Conservation (phyloP, 2,888 invertebrate genomes). For the Diloba caeruleocephala region DNA sequence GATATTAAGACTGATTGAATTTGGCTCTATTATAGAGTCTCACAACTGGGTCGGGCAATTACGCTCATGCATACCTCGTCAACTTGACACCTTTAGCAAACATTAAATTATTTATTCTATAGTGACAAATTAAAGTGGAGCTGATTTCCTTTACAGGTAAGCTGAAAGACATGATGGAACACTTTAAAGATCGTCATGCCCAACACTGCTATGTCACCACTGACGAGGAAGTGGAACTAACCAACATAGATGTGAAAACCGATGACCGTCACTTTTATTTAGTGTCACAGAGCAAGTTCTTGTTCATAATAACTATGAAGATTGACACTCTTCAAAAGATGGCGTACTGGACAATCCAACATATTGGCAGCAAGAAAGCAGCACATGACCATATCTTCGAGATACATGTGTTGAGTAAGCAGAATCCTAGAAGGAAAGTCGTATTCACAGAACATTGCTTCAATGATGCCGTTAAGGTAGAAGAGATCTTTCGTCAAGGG, state of each 20-base stretch:
- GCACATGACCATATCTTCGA: conserved; percentile 79
- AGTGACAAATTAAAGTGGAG: background rate
- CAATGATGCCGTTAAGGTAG: conserved; percentile 74
- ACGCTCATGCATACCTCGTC: too few relatives aligned
- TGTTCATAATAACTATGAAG: conserved; percentile 78
- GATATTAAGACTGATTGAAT: too few relatives aligned
- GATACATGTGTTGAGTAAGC: conserved; percentile 74
- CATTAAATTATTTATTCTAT: too few relatives aligned
- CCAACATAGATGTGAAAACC: conserved; percentile 60
- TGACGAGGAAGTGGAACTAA: conserved; percentile 71
- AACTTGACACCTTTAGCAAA: too few relatives aligned
- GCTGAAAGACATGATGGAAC: conserved; percentile 74
- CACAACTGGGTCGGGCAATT: too few relatives aligned
- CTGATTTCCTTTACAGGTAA: conserved; percentile 64
- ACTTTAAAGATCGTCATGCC: conserved; percentile 78
- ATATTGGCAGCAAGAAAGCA: conserved; percentile 73
- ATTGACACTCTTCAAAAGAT: conserved; percentile 77
- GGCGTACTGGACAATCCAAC: conserved; percentile 79
- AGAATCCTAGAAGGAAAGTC: conserved; percentile 71
- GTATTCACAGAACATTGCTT: conserved; percentile 78
- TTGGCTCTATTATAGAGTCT: too few relatives aligned
- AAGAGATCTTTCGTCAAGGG: conserved; percentile 74
- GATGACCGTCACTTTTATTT: conserved; percentile 76
- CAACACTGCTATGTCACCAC: conserved; percentile 65
- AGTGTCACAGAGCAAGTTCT: conserved; percentile 68